These are phyloP conservation scores for Trichoplusia ni DNA, from an alignment of 1,140 invertebrate species.

Conservation along the genomic window DNA sequence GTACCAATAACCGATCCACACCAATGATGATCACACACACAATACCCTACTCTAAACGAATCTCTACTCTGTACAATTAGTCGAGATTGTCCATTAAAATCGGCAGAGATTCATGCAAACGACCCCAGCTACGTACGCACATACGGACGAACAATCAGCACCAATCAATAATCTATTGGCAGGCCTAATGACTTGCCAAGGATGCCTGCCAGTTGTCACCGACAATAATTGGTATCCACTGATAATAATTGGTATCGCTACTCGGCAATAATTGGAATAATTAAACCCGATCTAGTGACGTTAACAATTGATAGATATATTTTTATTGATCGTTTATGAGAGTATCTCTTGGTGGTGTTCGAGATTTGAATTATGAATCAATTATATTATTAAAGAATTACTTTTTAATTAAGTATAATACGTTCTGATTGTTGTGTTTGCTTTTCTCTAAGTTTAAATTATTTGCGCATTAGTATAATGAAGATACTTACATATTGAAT, in stretches of 20 bases:
- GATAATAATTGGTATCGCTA: slow-evolving; percentile 65
- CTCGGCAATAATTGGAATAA: slow-evolving; percentile 73
- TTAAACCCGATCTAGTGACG: slow-evolving; percentile 63
- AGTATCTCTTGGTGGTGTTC: neutral
- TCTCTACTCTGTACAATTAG: slow-evolving; percentile 69
- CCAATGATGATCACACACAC: neutral
- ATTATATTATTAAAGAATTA: too few species aligned
- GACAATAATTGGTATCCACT: slow-evolving; percentile 65
- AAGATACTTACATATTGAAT: too few species aligned
- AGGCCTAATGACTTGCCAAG: slow-evolving; percentile 76
- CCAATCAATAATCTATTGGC: slow-evolving; percentile 80
- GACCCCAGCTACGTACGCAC: slow-evolving; percentile 55
- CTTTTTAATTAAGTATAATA: too few species aligned
- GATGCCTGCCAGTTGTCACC: slow-evolving; percentile 59
- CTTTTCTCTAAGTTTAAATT: too few species aligned
- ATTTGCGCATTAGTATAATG: too few species aligned
- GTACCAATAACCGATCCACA: too few species aligned
- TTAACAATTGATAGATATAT: slow-evolving; percentile 36
- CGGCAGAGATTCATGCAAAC: slow-evolving; percentile 77
- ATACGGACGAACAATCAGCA: slow-evolving; percentile 69
- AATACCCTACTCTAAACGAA: neutral
- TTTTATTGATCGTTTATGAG: slow-evolving; percentile 27
- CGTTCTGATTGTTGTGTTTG: too few species aligned
- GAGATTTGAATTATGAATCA: neutral
- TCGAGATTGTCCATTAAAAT: slow-evolving; percentile 70